These are phyloP conservation scores for Neoitamus cyanurus DNA, from an alignment of 2,888 invertebrate genomes.

Conservation along the genomic window DNA sequence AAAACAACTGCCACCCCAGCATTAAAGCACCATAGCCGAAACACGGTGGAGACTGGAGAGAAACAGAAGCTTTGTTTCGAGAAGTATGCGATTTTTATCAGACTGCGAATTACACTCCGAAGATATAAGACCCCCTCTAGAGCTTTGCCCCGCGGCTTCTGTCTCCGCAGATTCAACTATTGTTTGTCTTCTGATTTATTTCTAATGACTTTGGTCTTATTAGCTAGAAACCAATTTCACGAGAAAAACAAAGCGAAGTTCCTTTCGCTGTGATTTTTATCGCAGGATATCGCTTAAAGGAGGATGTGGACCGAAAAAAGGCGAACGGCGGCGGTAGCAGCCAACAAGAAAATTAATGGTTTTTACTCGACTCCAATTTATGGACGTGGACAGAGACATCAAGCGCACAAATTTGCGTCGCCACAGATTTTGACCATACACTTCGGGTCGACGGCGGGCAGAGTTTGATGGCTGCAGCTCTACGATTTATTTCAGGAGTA, in stretches of 20 bases:
- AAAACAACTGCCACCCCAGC: background rate
- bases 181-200: conserved; percentile 57
- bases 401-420: conserved; percentile 18
- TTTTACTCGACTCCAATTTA: conserved; percentile 48
- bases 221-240: conserved; percentile 57
- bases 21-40: background rate
- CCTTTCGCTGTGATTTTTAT: conserved; percentile 51
- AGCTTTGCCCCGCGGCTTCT: background rate
- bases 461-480: background rate
- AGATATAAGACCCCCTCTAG: conserved; percentile 11
- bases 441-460: background rate
- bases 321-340: conserved; percentile 24
- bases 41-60: background rate
- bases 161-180: conserved; percentile 51
- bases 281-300: conserved; percentile 49
- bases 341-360: conserved; percentile 45
- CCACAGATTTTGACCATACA: background rate
- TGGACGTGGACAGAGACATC: conserved; percentile 25
- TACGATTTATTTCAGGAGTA: background rate
- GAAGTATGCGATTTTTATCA: conserved; percentile 41
- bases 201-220: conserved; percentile 58
- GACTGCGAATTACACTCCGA: conserved; percentile 32
- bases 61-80: conserved; percentile 15
- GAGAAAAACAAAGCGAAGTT: conserved; percentile 50
- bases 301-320: conserved; percentile 34